Evolutionary conservation across 2,888 invertebrate species (phyloP).

Genomic region (Atethmia centrago): DNA sequence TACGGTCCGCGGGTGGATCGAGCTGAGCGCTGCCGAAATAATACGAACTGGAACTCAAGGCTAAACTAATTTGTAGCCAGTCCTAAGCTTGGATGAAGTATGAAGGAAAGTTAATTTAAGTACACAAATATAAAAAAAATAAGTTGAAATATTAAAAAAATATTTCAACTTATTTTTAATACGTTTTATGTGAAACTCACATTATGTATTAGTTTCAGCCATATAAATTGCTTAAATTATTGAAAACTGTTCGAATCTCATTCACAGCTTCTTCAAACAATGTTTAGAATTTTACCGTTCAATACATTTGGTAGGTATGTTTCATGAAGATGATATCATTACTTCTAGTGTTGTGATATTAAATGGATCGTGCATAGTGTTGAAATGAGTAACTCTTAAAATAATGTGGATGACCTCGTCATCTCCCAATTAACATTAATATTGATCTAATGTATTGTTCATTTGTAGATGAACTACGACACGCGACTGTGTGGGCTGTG

Average conservation of each 20-base stretch:
- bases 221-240: neutral
- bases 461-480: constrained; percentile 91
- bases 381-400: constrained; percentile 50
- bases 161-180: no score
- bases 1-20: no score
- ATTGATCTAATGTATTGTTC: constrained; percentile 55
- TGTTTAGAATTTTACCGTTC: constrained; percentile 5
- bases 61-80: no score
- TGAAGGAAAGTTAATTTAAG: no score
- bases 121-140: no score
- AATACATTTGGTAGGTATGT: constrained; percentile 21
- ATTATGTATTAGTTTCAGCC: neutral
- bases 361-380: constrained; percentile 29
- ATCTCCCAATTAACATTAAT: constrained; percentile 54
- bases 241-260: neutral
- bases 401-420: constrained; percentile 46
- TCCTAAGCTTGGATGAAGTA: no score
- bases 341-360: constrained; percentile 39
- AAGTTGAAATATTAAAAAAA: no score
- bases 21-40: no score
- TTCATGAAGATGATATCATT: constrained; percentile 40
- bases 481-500: constrained; percentile 85
- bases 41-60: no score
- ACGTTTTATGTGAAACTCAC: neutral
- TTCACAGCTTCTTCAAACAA: neutral